phyloP scores from a whole-genome alignment of 2,113 vertebrate species.

The Odontesthes bonariensis region DNA sequence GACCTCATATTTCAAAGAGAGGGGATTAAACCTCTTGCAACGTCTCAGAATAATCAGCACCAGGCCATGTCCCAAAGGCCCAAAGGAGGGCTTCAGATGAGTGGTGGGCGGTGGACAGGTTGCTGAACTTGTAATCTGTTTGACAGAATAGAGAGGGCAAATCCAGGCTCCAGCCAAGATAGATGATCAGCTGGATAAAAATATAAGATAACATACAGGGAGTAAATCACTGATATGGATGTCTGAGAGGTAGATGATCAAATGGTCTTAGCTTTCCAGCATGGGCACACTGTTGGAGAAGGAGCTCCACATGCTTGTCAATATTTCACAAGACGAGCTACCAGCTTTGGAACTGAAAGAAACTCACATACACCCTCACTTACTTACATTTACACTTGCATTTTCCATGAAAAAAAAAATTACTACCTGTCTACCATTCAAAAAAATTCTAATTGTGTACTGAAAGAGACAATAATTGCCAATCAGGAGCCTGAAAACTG shows the following conservation, averaged over 20 bases:
- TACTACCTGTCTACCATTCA: no score
- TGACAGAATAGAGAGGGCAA: constrained; percentile 74
- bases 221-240: constrained; percentile 64
- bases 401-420: background rate
- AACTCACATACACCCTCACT: no score
- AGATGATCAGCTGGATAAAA: constrained; percentile 71
- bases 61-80: constrained; percentile 54
- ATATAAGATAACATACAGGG: constrained; percentile 65
- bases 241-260: constrained; percentile 72
- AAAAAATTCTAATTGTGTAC: background rate
- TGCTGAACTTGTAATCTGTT: constrained; percentile 72
- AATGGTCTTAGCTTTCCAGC: constrained; percentile 68
- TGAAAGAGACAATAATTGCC: background rate
- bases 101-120: constrained; percentile 59
- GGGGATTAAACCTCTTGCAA: constrained; percentile 76
- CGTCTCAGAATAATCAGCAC: constrained; percentile 63
- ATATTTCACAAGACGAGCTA: constrained; percentile 58
- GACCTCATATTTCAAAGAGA: constrained; percentile 75
- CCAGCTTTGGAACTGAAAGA: constrained; percentile 32
- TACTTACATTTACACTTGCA: no score
- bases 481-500: background rate
- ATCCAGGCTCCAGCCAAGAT: constrained; percentile 62
- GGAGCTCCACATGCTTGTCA: constrained; percentile 50
- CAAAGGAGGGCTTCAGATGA: constrained; percentile 58
- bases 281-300: constrained; percentile 43